Base-by-base conservation (phyloP, 1,140 invertebrate genomes). In the Aphelenchoides besseyi region DNA sequence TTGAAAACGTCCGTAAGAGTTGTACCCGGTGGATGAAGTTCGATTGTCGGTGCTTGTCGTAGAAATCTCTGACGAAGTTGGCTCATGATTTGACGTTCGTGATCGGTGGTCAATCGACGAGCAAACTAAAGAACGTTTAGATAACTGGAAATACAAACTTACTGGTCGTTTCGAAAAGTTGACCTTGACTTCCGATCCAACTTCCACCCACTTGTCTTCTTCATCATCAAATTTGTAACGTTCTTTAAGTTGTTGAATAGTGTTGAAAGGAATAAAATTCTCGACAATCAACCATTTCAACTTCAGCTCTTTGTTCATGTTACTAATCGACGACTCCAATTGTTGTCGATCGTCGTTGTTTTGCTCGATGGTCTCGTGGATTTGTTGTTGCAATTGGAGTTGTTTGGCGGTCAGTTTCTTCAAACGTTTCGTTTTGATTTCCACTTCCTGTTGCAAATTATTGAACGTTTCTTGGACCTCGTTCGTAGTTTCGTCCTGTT, bases 201-300 rank as follows among this genome's bases (percentile, higher is more conserved):
- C 61, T n/a, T 16, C 35, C 48, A 57, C 29, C 93, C 93, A 97
- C 53, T 89, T 88, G 81, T 96, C 93, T 71, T 91, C 85, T 66
- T 88, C 87, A 79, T 97, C 94, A 85, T 96, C 92, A 85, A 91
- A 95, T 29, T 89, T 87, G 32, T 87, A 78, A 89, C 90, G 78
- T 89, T 89, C 77, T 86, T 90, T 76, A n/a, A 97, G 89, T 77
- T 91, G 90, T 55, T 90, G 89, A 78, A 92, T 91, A 57, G 96
- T 92, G 79, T 94, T 92, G 1, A 89, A 88, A 9, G 95, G 94
- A 81, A 98, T 93, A 85, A 98, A 98, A 86, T 96, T 96, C 80
- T 97, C 94, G 69, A 97, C 94, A 52, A 97, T 91, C 8, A 96
- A 87, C 81, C 92, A 89, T 79, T 88, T 89, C 23, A 89, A 82